Conservation (phyloP, 2,113 vertebrate species). For the Leucopternis melanops region DNA sequence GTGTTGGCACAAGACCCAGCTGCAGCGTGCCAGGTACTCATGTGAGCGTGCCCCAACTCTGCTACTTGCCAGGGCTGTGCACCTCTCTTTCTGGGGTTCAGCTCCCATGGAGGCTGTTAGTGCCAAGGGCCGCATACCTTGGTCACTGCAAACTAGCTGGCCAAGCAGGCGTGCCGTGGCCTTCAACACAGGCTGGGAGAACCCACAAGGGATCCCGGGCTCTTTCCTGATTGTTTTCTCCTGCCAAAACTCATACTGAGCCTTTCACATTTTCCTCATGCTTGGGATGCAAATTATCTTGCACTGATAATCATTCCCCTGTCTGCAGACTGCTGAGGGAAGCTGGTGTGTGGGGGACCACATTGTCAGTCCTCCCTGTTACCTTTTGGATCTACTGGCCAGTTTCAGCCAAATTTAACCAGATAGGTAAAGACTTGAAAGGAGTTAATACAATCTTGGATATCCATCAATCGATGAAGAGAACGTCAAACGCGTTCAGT, state of each 20-base stretch:
- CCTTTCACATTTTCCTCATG: not conserved
- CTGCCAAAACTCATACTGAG: not conserved
- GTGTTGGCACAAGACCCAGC: not conserved
- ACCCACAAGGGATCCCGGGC: not conserved
- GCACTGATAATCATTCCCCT: not conserved
- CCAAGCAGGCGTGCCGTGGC: rapidly evolving
- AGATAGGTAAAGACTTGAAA: conserved; percentile 6
- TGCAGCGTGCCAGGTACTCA: not conserved
- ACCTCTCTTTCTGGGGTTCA: not conserved
- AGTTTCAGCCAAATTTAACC: not conserved
- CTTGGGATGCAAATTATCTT: not conserved
- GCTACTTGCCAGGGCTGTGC: not conserved
- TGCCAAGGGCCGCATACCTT: not conserved
- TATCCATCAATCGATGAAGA: too few species aligned
- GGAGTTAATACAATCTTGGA: too few species aligned
- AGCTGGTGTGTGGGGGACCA: not conserved
- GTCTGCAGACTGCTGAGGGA: not conserved
- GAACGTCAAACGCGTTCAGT: too few species aligned
- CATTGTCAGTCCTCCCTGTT: not conserved
- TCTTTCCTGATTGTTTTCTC: not conserved
- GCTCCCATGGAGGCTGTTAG: not conserved
- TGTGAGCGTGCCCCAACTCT: not conserved
- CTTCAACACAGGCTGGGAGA: not conserved
- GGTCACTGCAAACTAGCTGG: not conserved
- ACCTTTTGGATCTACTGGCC: not conserved